Evolutionary conservation across 2,888 invertebrate species (phyloP), one percentile per base, ranked within the genome.

Genomic region (Limnephilus auricula): DNA sequence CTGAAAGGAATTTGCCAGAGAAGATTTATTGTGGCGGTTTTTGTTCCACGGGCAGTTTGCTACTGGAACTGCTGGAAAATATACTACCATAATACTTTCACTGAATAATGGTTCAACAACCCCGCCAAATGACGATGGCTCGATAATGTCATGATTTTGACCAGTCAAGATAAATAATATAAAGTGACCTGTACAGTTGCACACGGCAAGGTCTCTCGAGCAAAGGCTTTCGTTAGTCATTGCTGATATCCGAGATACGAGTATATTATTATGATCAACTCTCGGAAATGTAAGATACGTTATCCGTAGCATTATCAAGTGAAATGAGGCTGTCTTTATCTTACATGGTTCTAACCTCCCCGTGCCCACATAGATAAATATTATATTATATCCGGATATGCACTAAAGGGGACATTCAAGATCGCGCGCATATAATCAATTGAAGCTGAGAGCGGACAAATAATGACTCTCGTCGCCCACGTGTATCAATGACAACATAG

Each of bases 401-500:
- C 82, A 82, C 82, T 34, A 32, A 82, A 82, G 15, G 82, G 82
- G 82, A 82, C 32, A 82, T 82, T 82, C 82, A 82, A 82, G 82
- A 82, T 18, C 82, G 82, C 18, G 82, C 34, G 82, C 34, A 82
- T 31, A 25, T 5, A 34, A 82, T 82, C 82, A 34, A 82, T 82
- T 82, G 82, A 82, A 37, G 82, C 82, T 82, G 82, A 82, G 82
- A 82, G 82, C 25, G 31, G 9, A 82, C 34, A 82, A 82, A 82
- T 32, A 37, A 37, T 34, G 82, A 65, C 65, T 65, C 82, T 34
- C 82, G 32, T 10, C 34, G 82, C 34, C 82, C 32, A 82, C 34
- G 31, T 82, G 15, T 82, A 82, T 65, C 65, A 32, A 82, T 82
- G 82, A 82, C 82, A 82, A 82, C 82, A 82, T 82, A 32, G 82